Conservation (phyloP, 2,113 vertebrate genomes). For the Galemys pyrenaicus region DNA sequence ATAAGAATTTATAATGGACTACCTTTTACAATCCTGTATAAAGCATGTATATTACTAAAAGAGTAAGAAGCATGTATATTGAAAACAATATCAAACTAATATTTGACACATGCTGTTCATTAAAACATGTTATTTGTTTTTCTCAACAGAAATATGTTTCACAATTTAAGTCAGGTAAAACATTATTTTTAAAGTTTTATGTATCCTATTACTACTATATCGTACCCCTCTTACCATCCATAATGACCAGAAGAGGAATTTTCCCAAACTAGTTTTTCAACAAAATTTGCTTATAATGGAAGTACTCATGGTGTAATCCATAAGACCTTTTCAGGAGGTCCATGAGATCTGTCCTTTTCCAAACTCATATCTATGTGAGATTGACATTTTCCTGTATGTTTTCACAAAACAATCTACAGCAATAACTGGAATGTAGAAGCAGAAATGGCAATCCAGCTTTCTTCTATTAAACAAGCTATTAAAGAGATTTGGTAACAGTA, state of each 20-base stretch:
- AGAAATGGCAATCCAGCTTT: background rate
- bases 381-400: background rate
- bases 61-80: background rate
- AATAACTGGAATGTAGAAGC: background rate
- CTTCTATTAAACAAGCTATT: background rate
- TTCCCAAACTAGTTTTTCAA: slow-evolving; percentile 15
- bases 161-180: slow-evolving; percentile 68
- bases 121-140: slow-evolving; percentile 58
- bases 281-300: background rate
- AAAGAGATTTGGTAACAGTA: background rate
- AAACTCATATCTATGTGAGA: background rate
- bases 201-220: background rate
- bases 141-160: background rate
- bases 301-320: background rate
- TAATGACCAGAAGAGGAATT: background rate
- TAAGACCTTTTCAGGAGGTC: background rate
- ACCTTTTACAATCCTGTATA: background rate
- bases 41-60: slow-evolving; percentile 33
- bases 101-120: background rate
- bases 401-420: background rate
- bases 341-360: background rate
- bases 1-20: background rate
- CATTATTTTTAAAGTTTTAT: background rate
- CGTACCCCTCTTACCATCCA: background rate
- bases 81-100: slow-evolving; percentile 11